phyloP scores from a whole-genome alignment of 2,797 vertebrate species.

The Peromyscus melanophrys region DNA sequence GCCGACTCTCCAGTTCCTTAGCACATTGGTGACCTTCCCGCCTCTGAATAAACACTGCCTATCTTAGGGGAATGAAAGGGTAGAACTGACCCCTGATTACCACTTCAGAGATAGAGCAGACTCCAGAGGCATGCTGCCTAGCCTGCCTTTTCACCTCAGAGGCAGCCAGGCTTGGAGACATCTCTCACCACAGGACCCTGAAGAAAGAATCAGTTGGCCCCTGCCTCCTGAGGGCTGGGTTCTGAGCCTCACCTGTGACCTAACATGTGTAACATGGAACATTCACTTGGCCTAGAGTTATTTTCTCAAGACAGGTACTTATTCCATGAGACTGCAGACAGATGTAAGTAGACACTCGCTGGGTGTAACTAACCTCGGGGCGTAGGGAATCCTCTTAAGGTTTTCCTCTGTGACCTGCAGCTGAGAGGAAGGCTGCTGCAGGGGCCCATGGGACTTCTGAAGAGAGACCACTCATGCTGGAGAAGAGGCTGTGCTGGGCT shows the following conservation, averaged over 20 bases:
- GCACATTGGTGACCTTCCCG: not conserved
- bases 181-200: not conserved
- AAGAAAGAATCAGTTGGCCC: not conserved
- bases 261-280: not conserved
- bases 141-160: not conserved
- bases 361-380: not conserved
- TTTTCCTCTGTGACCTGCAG: not conserved
- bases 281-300: constrained; percentile 29
- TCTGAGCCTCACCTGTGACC: not conserved
- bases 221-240: not conserved
- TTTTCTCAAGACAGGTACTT: constrained; percentile 26
- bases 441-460: not conserved
- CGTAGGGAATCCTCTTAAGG: not conserved
- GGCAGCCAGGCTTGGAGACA: not conserved
- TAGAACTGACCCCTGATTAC: not conserved
- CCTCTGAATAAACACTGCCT: constrained; percentile 12
- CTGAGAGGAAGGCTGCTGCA: not conserved
- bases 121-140: not conserved
- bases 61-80: not conserved
- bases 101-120: not conserved
- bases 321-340: not conserved
- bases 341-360: not conserved
- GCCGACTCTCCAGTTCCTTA: constrained; percentile 35
- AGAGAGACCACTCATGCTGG: not conserved
- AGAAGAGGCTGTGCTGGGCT: not conserved